Base-by-base conservation (phyloP, 2,113 vertebrate genomes). In the Rissa tridactyla region DNA sequence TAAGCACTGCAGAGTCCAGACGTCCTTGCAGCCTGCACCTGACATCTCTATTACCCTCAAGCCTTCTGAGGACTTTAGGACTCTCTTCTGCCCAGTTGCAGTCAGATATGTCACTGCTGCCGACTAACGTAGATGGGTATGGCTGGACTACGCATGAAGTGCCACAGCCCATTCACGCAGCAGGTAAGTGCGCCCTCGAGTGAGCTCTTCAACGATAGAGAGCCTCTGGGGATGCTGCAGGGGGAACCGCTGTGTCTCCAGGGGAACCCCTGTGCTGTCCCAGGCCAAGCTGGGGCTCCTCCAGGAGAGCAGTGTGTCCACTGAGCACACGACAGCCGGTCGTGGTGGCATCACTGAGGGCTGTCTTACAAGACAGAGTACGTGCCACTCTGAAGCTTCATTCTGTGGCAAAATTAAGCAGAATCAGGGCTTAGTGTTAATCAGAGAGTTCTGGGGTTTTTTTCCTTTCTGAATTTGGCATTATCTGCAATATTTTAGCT, bases 401-500 rank as follows among this genome's bases (percentile, higher is more conserved):
- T 42, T 5, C 62, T 32, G 38, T 80, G 64, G 46, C 62, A 85
- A 55, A 81, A 44, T 65, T 58, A 51, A 64, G 44, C 32, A 69
- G 85, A 58, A 34, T 15, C 6, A 0, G 55, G 25, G 30, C 38
- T 82, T 88, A 40, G 15, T 62, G 34, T 60, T 82, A 82, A 77
- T 55, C 68, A 75, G 34, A 36, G 49, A 58, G 46, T 55, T 23
- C 47, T 49, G 47, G 18, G 4, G 81, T 62, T n/a, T 76, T 47
- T 91, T 76, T 62, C 32, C 34, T 69, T 71, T 76, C 78, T 88
- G 36, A 42, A 80, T 71, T 80, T 51, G 55, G 60, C 21, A 71
- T 92, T 96, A 68, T 77, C 75, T 95, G 58, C 47, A 86, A 40
- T 44, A 71, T 70, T 85, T 92, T 92, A 55, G 17, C 47, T 85